phyloP scores from a whole-genome alignment of 2,113 vertebrate species.

The Rhinolophus sinicus region DNA sequence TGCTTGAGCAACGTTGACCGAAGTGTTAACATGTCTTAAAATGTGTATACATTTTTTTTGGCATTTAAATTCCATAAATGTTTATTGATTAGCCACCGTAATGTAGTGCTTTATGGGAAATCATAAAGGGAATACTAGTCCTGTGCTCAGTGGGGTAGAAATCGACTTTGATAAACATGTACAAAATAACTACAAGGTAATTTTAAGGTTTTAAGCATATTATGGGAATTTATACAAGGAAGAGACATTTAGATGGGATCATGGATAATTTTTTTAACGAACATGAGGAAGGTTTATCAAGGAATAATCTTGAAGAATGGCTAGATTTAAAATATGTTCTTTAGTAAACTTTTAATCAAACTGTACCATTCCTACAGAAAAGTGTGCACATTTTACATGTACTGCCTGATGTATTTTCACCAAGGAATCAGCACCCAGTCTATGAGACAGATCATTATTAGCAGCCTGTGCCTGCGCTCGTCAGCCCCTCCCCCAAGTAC shows the following conservation, averaged over 20 bases:
- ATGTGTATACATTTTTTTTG: too few relatives aligned
- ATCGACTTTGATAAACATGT: not conserved
- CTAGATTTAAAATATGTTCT: not conserved
- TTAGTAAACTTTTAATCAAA: not conserved
- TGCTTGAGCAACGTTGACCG: too few relatives aligned
- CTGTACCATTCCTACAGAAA: not conserved
- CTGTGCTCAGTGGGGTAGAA: not conserved
- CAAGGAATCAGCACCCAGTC: not conserved
- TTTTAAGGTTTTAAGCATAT: not conserved
- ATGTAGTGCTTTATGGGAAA: not conserved
- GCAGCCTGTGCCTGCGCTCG: not conserved
- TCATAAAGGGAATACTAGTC: not conserved
- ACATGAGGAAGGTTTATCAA: not conserved
- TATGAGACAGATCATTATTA: not conserved
- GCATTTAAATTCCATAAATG: not conserved
- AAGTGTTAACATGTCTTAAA: too few relatives aligned
- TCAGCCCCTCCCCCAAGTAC: not conserved
- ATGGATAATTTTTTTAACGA: not conserved
- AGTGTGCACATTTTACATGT: not conserved
- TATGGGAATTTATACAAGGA: not conserved
- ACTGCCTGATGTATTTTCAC: not conserved
- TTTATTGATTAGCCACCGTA: not conserved
- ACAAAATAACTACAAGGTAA: not conserved
- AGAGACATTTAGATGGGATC: not conserved
- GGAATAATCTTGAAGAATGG: conserved; percentile 1